phyloP scores from a whole-genome alignment of 2,888 invertebrate species.

The Abrostola tripartita region DNA sequence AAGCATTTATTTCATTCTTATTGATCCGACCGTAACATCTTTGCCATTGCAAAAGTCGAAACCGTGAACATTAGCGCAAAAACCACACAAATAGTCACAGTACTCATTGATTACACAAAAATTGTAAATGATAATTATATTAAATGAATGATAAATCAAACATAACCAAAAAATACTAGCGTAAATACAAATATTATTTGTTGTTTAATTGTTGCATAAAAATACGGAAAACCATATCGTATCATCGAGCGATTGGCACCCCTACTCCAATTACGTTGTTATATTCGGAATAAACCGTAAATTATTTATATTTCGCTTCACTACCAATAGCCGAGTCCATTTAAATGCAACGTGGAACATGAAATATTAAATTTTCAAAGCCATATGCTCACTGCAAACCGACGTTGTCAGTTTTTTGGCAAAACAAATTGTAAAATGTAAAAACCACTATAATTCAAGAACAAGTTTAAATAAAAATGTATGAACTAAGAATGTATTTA shows the following conservation, averaged over 20 bases:
- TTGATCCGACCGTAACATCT: too few relatives aligned
- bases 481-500: constrained; percentile 61
- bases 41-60: too few relatives aligned
- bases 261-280: constrained; percentile 21
- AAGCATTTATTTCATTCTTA: too few relatives aligned
- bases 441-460: constrained; percentile 3
- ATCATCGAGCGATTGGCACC: constrained; percentile 30
- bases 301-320: constrained; percentile 43
- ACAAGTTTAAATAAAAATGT: constrained; percentile 58
- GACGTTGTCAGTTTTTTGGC: constrained; percentile 13
- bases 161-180: constrained; percentile 18
- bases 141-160: background rate
- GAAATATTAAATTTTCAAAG: constrained; percentile 52
- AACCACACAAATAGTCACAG: too few relatives aligned
- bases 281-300: constrained; percentile 33
- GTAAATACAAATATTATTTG: constrained; percentile 10
- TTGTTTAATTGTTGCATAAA: constrained; percentile 18
- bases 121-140: too few relatives aligned
- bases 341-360: constrained; percentile 46
- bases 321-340: constrained; percentile 39
- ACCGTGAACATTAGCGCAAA: too few relatives aligned
- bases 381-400: constrained; percentile 31
- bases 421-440: constrained; percentile 2
- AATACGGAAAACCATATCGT: constrained; percentile 4
- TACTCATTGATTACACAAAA: too few relatives aligned